Base-by-base conservation (phyloP, 2,113 vertebrate genomes). In the Caranx melampygus region DNA sequence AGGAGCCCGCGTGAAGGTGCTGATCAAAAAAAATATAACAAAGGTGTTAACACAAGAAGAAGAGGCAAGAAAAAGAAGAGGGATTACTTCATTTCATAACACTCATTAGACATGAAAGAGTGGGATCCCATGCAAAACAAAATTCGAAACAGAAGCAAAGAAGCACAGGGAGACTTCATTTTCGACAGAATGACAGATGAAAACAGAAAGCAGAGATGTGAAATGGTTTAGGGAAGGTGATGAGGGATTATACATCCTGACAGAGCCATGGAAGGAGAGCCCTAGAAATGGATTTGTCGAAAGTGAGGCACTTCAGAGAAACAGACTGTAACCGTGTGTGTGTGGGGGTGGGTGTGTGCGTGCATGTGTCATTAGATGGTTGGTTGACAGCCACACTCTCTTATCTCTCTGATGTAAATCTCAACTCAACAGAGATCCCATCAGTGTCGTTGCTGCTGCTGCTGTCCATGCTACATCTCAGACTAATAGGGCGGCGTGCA, bases 181-280 rank as follows among this genome's bases (percentile, higher is more conserved):
- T 49, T 78, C 58, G n/a, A 49, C 33, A 44, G 52, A 64, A 35
- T 73, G 72, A 86, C 63, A 52, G 72, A 87, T 85, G 80, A 78
- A 79, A 89, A 85, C 58, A 57, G 74, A 62, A 79, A 68, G 77
- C 59, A 72, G 77, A 77, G 49, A 85, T 80, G 67, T 79, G 77
- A 82, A 69, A 84, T 67, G 78, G 68, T 75, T 92, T 80, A 61
- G 77, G 58, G 33, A 83, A 87, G 83, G 80, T 80, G 88, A 86
- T 81, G 81, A 82, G 85, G 74, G 83, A 91, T 89, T 86, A 82
- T 82, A 72, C 51, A 72, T 75, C 64, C 72, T 84, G 84, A 85
- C 80, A 86, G 83, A 89, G 72, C 61, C 68, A 72, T 42, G 72
- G 54, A 85, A 66, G 71, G 57, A 65, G 62, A 83, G 85, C 68